Conservation (phyloP, 2,888 invertebrate species). For the Epinotia nisella region DNA sequence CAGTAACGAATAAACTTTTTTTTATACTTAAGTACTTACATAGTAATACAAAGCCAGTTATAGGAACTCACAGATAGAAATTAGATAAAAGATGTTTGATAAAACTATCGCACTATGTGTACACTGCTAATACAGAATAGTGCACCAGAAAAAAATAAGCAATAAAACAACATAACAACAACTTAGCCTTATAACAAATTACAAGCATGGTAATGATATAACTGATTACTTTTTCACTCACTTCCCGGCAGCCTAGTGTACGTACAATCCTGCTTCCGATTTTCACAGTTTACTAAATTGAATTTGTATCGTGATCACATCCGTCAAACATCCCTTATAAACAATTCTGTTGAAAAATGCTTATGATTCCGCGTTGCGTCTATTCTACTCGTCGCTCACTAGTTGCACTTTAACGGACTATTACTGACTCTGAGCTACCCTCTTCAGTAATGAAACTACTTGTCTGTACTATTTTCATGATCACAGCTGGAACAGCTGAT, state of each 20-base stretch:
- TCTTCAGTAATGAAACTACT: slow-evolving; percentile 21
- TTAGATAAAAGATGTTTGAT: too few relatives aligned
- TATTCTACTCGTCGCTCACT: neutral
- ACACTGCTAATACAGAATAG: too few relatives aligned
- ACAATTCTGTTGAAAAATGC: slow-evolving; percentile 10
- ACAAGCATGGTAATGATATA: neutral
- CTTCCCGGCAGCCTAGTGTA: neutral
- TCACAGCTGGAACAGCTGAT: slow-evolving; percentile 47
- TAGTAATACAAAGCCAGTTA: too few relatives aligned
- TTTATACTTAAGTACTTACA: too few relatives aligned
- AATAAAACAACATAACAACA: too few relatives aligned
- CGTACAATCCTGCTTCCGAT: neutral
- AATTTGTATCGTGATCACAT: neutral
- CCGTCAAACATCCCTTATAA: neutral
- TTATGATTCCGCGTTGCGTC: neutral
- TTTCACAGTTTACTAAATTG: neutral
- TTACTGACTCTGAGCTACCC: neutral
- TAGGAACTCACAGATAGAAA: too few relatives aligned
- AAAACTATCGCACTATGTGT: too few relatives aligned
- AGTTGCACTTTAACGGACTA: neutral
- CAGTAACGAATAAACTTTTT: too few relatives aligned
- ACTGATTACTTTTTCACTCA: neutral
- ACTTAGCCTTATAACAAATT: too few relatives aligned
- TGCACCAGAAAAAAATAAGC: too few relatives aligned
- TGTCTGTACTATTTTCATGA: neutral